Base-by-base conservation (phyloP, 1,140 invertebrate genomes). In the Glomeris maerens region DNA sequence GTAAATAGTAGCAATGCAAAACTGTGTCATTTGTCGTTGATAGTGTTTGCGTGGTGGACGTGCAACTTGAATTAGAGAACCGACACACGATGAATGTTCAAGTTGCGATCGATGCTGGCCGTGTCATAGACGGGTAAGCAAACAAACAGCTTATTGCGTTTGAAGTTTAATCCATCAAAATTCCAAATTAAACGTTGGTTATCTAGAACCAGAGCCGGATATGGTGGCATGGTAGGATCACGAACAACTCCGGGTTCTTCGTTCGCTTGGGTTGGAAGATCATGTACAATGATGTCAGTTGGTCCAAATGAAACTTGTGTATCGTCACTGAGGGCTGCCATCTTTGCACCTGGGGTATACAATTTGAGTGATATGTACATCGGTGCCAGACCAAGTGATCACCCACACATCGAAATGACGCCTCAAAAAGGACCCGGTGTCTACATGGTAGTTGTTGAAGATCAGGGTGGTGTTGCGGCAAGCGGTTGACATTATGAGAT, bases 211-310 rank as follows among this genome's bases (percentile, higher is more conserved):
- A 23, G 7, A 46, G 10, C 25, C 4, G 10, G 45, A 23, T 23
- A 26, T 20, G 5, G 45, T 27, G 10, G 31, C 31, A n/a, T n/a
- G n/a, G n/a, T n/a, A n/a, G n/a, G n/a, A n/a, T n/a, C n/a, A n/a
- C n/a, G n/a, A n/a, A n/a, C n/a, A n/a, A n/a, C n/a, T n/a, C n/a
- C n/a, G n/a, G n/a, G n/a, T 36, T 13, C 31, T 7, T 5, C 14
- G 5, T 46, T 46, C 22, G 47, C 47, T 3, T 48, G 47, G 47
- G 27, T 48, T 48, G 47, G 47, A 39, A 5, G 13, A 3, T 7
- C 4, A 38, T 5, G 10, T 4, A 27, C 26, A 7, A 5, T 20
- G 14, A n/a, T 46, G 13, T 5, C 4, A 38, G 29, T 46, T 23
- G 5, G 17, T 17, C 22, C 47, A 7, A 5, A 23, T 22, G 4